Percentiles rank a stretch among this genome's conserved stretches.
phyloP scores from a whole-genome alignment of 2,888 invertebrate genomes.

The Portevinia maculata region DNA sequence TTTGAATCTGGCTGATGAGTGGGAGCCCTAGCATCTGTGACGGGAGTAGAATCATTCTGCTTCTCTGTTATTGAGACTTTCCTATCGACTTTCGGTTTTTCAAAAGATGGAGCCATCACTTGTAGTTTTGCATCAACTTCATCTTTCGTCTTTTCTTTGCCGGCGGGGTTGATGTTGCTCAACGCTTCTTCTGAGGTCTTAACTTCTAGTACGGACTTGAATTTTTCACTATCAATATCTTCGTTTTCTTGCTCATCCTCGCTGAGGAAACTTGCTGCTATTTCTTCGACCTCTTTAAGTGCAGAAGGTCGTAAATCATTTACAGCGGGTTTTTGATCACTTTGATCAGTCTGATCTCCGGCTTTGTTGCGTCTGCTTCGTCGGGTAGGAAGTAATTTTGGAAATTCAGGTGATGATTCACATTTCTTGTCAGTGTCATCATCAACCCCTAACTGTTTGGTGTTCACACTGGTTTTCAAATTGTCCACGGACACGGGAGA shows the following conservation, averaged over 20 bases:
- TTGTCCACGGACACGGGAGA: background rate
- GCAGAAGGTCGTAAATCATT: constrained; percentile 38
- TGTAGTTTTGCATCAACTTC: background rate
- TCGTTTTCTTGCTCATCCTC: constrained; percentile 62
- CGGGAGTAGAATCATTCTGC: background rate
- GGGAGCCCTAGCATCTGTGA: background rate
- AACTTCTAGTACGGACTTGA: background rate
- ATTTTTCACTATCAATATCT: background rate
- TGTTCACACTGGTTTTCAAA: background rate
- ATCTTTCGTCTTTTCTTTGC: background rate
- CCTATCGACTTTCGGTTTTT: background rate
- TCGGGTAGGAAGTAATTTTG: constrained; percentile 51
- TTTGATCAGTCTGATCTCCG: constrained; percentile 5
- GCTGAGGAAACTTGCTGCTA: constrained; percentile 74
- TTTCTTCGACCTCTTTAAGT: constrained; percentile 74
- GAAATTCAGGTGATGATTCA: constrained; percentile 41
- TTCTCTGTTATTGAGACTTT: background rate
- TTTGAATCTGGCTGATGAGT: constrained; percentile 70
- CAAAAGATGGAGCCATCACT: background rate
- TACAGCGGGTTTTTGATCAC: constrained; percentile 1
- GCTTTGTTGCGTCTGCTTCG: constrained; percentile 55
- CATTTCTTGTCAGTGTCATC: constrained; percentile 24
- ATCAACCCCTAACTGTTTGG: constrained; percentile 6
- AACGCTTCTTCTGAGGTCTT: background rate
- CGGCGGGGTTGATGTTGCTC: background rate